Evolutionary conservation across 2,113 vertebrate species (phyloP), one percentile per base, ranked within the genome.

Genomic region (Sterrhoptilus dennistouni): DNA sequence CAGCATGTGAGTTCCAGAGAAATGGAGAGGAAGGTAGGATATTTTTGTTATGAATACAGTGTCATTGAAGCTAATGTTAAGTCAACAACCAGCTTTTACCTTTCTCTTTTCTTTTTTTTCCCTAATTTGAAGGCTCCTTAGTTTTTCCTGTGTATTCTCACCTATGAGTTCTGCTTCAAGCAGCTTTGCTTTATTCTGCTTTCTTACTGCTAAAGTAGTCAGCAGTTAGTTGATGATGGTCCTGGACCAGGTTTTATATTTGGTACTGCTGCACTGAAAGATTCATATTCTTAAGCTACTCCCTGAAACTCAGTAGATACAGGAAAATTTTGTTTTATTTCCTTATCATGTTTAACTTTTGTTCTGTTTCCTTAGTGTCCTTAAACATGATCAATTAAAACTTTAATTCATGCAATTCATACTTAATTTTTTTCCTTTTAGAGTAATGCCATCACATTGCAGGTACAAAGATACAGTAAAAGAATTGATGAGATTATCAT

Each of bases 1-100:
- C 83, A 93, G 27, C 77, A 78, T 95, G 56, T 94, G 87, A 91
- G 24, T 91, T 93, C 87, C 84, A 89, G 56, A 89, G 65, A 92
- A 88, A 49, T 86, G 75, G 36, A 90, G 54, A 96, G 90, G 90
- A 93, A 95, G 94, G 93, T 93, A 94, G 57, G 83, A 68, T 93
- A 61, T 83, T 92, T 96, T 88, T 90, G 47, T 95, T 93, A 92
- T n/a, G 92, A 95, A 79, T 88, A 81, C 12, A 16, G 47, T 92
- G 35, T 92, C 21, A 15, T 27, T 93, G 63, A 76, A 80, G n/a
- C 31, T 88, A 68, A 27, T 47, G 21, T 87, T 91, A 45, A 90
- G 7, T 61, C 2, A 2, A 42, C 49, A 61, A 27, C 23, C 63
- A 59, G 19, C 25, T 90, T 75, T 85, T 63, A 79, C 20, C 17